Evolutionary conservation across 1,140 invertebrate genomes (phyloP).

Genomic region (Leptinotarsa defecta): DNA sequence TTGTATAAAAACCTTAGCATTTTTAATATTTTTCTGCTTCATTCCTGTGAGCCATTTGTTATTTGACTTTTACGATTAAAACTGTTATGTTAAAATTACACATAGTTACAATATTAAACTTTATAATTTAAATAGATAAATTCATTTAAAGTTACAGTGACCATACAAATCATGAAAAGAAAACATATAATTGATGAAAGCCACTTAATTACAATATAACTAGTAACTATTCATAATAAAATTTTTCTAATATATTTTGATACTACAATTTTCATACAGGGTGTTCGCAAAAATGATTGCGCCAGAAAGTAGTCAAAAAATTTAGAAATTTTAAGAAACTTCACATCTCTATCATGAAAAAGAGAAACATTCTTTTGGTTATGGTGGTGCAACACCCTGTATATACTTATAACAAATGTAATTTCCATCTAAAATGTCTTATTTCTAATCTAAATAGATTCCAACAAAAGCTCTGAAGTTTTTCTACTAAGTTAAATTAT

Average conservation of each 20-base stretch:
- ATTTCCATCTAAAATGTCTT: conserved; percentile 18
- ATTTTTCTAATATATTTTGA: background rate
- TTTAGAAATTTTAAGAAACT: too few relatives aligned
- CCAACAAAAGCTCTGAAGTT: background rate
- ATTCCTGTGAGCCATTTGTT: background rate
- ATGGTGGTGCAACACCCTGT: background rate
- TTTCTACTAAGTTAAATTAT: background rate
- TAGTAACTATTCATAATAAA: conserved; percentile 9
- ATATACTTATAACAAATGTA: conserved; percentile 11
- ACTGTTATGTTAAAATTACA: background rate
- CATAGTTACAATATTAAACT: conserved; percentile 16
- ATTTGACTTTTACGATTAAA: conserved; percentile 16
- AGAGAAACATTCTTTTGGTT: too few relatives aligned
- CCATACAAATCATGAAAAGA: conserved; percentile 18
- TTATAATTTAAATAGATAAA: conserved; percentile 12
- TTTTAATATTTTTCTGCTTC: background rate
- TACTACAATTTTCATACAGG: background rate
- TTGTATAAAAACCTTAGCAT: too few relatives aligned
- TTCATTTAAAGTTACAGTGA: conserved; percentile 21
- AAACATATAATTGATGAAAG: conserved; percentile 9
- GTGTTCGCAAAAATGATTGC: background rate
- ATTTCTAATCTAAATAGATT: conserved; percentile 10
- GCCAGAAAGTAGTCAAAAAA: background rate
- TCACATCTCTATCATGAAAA: too few relatives aligned
- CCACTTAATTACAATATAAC: conserved; percentile 6